A percentile compares a stretch with the other conserved stretches of the same genome.
phyloP scores from a whole-genome alignment of 2,797 vertebrate genomes.

The Pangasius djambal region DNA sequence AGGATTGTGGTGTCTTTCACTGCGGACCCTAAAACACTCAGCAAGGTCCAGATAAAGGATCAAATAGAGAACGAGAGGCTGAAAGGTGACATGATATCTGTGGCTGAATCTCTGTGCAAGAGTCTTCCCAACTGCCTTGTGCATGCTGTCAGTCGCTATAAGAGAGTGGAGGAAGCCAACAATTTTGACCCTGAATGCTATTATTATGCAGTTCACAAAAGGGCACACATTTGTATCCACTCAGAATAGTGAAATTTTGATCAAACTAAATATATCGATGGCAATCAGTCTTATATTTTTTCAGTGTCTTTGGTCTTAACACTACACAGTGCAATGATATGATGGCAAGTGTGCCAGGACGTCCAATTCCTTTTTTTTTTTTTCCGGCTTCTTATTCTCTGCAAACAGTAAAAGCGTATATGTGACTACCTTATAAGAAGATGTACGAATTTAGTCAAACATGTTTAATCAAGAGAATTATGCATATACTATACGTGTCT shows the following conservation, averaged over 20 bases:
- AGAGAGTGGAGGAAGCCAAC: slow-evolving; percentile 76
- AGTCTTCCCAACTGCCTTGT: slow-evolving; percentile 74
- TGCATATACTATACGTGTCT: not conserved
- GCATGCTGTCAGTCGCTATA: slow-evolving; percentile 78
- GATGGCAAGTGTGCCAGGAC: not conserved
- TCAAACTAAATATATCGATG: not conserved
- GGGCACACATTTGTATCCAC: slow-evolving; percentile 75
- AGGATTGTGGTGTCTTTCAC: slow-evolving; percentile 79
- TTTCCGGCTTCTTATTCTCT: not conserved
- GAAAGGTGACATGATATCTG: slow-evolving; percentile 74
- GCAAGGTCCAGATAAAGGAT: slow-evolving; percentile 72
- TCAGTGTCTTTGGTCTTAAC: not conserved
- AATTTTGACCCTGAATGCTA: slow-evolving; percentile 78
- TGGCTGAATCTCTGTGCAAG: slow-evolving; percentile 69
- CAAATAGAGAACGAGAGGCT: slow-evolving; percentile 73
- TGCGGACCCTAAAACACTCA: slow-evolving; percentile 69
- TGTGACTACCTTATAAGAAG: not conserved
- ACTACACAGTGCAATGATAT: slow-evolving; percentile 6
- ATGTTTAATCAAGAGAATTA: slow-evolving; percentile 17
- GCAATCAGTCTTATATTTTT: slow-evolving; percentile 43
- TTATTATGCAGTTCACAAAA: slow-evolving; percentile 75
- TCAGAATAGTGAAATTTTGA: slow-evolving; percentile 64
- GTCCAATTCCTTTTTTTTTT: not conserved
- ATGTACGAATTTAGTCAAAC: slow-evolving; percentile 10
- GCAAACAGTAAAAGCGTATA: not conserved